Conservation (phyloP, 1,140 invertebrate genomes). For the Conus betulinus region DNA sequence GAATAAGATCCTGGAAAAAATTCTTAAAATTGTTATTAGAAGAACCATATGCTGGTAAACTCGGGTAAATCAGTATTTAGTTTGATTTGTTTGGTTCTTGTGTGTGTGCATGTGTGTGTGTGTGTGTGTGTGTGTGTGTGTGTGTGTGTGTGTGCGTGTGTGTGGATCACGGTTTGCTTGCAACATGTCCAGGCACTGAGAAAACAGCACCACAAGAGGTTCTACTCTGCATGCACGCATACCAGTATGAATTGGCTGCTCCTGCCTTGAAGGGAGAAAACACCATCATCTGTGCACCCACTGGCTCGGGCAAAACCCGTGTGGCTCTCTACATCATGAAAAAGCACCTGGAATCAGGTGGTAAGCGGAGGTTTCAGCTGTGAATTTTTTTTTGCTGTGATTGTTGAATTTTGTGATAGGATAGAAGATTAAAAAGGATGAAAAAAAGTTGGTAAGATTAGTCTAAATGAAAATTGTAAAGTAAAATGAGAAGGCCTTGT, state of each 20-base stretch:
- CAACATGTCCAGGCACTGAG: background rate
- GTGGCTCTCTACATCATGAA: constrained; percentile 60
- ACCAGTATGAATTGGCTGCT: constrained; percentile 59
- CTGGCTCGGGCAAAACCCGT: constrained; percentile 63
- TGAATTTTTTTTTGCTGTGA: too few relatives aligned
- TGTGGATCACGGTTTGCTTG: background rate
- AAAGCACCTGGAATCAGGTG: constrained; percentile 23
- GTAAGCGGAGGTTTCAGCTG: background rate
- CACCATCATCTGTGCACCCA: constrained; percentile 62
- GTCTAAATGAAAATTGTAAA: too few relatives aligned
- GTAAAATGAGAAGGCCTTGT: too few relatives aligned
- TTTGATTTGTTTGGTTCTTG: background rate
- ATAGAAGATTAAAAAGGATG: too few relatives aligned
- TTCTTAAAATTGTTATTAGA: too few relatives aligned
- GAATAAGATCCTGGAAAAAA: too few relatives aligned
- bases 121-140: background rate
- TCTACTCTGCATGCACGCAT: constrained; percentile 48
- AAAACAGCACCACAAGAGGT: background rate
- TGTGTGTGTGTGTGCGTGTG: background rate
- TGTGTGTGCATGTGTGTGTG: background rate
- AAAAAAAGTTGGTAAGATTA: too few relatives aligned
- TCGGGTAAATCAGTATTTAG: background rate
- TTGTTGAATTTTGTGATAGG: too few relatives aligned
- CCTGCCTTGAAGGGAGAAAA: constrained; percentile 57
- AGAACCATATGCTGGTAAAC: too few relatives aligned